Evolutionary conservation across 2,888 invertebrate genomes (phyloP), one percentile per base, ranked within the genome.

Genomic region (Tipula confusa): DNA sequence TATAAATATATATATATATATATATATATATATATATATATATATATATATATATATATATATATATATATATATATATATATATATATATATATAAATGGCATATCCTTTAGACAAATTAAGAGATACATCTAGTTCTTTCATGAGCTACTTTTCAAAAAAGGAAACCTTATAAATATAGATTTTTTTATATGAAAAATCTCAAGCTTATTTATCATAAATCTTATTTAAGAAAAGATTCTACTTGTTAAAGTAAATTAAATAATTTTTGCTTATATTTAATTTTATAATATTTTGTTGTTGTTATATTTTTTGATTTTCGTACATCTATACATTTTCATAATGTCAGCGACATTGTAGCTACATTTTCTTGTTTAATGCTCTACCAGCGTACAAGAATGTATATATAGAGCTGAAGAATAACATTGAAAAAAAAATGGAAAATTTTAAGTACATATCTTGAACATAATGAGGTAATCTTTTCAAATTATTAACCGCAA

Each of bases 121-220:
- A n/a, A n/a, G n/a, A n/a, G n/a, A n/a, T n/a, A n/a, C n/a, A n/a
- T n/a, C n/a, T n/a, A n/a, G n/a, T n/a, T n/a, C n/a, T n/a, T n/a
- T n/a, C n/a, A n/a, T n/a, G n/a, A n/a, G n/a, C n/a, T n/a, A n/a
- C n/a, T n/a, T n/a, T n/a, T n/a, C n/a, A n/a, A n/a, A n/a, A n/a
- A 24, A 64, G 24, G 2, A 64, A 64, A 64, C 18, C 9, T 64
- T n/a, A n/a, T 64, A 64, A 64, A 64, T 6, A 64, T 24, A 64
- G n/a, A n/a, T 43, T 43, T 5, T 43, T 43, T 64, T 18, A 9
- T 64, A 24, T 24, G 24, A 64, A 24, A 64, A 33, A 64, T 18
- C 64, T 64, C 64, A 64, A 64, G 64, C 24, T 64, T 64, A 64
- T 64, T 64, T 64, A 64, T 64, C 64, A 64, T 64, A 64, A 64